phyloP scores from a whole-genome alignment of 1,140 invertebrate genomes.

The Plectus sambesii region DNA sequence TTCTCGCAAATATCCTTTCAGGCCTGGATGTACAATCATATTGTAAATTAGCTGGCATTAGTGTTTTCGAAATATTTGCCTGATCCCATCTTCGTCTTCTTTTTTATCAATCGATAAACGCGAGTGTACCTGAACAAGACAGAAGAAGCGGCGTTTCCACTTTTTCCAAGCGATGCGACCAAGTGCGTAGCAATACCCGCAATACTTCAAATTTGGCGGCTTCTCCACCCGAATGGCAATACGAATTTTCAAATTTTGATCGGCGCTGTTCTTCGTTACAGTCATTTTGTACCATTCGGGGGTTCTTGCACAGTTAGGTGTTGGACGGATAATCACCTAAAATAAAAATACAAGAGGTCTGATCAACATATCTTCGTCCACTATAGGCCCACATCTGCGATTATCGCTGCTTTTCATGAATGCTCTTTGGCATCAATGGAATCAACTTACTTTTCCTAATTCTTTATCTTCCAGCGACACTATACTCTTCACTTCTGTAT shows the following conservation, averaged over 20 bases:
- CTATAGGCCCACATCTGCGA: constrained; percentile 7
- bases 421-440: no score
- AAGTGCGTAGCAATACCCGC: constrained; percentile 77
- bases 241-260: constrained; percentile 90
- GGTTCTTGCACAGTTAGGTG: constrained; percentile 47
- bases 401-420: no score
- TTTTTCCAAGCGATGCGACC: constrained; percentile 99
- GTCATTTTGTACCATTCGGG: constrained; percentile 97
- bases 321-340: constrained; percentile 48
- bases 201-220: constrained; percentile 97
- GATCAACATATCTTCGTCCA: no score
- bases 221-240: constrained; percentile 97
- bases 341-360: constrained; percentile 2
- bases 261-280: constrained; percentile 79
- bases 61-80: no score
- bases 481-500: constrained; percentile 89
- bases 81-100: no score
- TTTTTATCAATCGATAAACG: constrained; percentile 11
- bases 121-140: constrained; percentile 68
- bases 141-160: constrained; percentile 97
- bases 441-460: constrained; percentile 73
- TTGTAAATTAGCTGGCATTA: no score
- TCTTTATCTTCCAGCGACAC: constrained; percentile 96
- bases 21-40: no score
- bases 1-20: no score